These are phyloP conservation scores for Heliopora coerulea DNA, from an alignment of 92 coral and sea anemone genomes.

Conservation along the genomic window DNA sequence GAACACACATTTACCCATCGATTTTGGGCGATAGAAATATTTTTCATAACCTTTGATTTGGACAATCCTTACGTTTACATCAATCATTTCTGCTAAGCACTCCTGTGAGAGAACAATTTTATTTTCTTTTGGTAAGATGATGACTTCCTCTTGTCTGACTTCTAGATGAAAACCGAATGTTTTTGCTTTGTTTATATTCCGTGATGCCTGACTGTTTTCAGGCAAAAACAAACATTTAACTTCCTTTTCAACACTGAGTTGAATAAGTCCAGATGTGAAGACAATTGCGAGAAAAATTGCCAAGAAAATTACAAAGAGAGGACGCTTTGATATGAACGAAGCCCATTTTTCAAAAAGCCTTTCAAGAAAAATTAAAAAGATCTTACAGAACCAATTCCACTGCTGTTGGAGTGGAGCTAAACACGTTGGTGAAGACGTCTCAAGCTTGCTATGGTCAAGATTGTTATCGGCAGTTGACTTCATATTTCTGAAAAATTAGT, in stretches of 20 bases:
- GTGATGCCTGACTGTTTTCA: conserved; percentile 22
- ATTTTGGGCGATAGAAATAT: not conserved
- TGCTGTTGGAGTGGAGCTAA: no score
- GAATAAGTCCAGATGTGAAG: conserved; percentile 5
- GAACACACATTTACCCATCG: not conserved
- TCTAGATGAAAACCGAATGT: conserved; percentile 11
- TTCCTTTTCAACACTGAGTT: not conserved
- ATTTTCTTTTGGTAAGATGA: conserved; percentile 1
- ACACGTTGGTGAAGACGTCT: no score
- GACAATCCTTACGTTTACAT: not conserved
- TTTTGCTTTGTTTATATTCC: not conserved
- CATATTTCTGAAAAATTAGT: no score
- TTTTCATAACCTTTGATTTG: not conserved
- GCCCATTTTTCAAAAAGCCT: not conserved
- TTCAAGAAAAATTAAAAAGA: not conserved
- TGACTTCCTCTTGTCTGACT: conserved; percentile 15
- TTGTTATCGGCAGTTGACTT: no score
- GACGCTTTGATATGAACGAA: not conserved
- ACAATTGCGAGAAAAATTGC: conserved; percentile 1
- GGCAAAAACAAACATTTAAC: conserved; percentile 11
- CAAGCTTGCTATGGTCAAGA: no score
- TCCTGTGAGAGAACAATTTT: conserved; percentile 14
- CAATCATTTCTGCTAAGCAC: conserved; percentile 32
- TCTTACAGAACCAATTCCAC: not conserved
- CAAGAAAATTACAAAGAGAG: not conserved